Evolutionary conservation across 2,113 vertebrate species (phyloP).

Genomic region (Boulengeromyrus knoepffleri): DNA sequence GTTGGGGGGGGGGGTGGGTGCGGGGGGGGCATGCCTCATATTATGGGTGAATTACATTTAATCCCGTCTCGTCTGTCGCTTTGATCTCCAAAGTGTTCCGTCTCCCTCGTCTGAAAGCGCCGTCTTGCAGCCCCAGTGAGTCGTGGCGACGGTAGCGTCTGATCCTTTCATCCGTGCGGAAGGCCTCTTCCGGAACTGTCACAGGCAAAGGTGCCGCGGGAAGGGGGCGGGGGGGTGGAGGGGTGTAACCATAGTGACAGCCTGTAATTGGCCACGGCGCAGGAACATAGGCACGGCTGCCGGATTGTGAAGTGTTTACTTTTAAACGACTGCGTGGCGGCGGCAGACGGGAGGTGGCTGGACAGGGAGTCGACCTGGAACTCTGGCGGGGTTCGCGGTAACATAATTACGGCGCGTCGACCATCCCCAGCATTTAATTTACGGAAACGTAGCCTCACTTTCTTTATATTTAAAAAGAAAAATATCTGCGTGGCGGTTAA

Average conservation of each 20-base stretch:
- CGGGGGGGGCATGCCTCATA: neutral
- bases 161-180: conserved; percentile 41
- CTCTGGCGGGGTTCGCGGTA: neutral
- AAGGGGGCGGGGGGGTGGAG: conserved; percentile 24
- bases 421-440: neutral
- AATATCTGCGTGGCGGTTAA: neutral
- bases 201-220: conserved; percentile 33
- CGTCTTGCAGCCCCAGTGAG: neutral
- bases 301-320: conserved; percentile 45
- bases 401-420: neutral
- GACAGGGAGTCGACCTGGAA: neutral
- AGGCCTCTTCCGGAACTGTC: conserved; percentile 45
- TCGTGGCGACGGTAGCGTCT: neutral
- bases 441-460: neutral
- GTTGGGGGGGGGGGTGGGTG: neutral
- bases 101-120: conserved; percentile 30
- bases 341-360: neutral
- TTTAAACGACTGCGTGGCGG: conserved; percentile 35
- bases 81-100: conserved; percentile 35
- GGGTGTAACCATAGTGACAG: conserved; percentile 52
- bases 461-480: neutral
- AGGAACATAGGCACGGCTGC: conserved; percentile 37
- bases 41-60: conserved; percentile 38
- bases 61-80: conserved; percentile 34
- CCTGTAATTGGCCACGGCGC: conserved; percentile 42